Conservation (phyloP, 2,797 vertebrate species). For the Neostethus bicornis region DNA sequence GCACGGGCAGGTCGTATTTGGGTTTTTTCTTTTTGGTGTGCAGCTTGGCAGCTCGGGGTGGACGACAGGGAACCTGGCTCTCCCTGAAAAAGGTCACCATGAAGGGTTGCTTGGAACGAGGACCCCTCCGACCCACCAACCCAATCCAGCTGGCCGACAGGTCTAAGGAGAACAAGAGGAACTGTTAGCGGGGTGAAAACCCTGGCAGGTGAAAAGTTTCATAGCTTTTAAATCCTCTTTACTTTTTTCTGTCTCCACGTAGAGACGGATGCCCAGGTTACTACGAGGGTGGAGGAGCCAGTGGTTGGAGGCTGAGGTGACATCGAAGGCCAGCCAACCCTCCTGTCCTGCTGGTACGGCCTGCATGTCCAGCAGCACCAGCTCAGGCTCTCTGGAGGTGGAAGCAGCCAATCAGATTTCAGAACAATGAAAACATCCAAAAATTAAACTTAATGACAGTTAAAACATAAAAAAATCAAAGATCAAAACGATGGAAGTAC, state of each 20-base stretch:
- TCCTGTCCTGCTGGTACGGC: slow-evolving; percentile 87
- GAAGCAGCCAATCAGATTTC: background rate
- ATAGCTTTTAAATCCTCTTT: slow-evolving; percentile 12
- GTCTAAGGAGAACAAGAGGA: slow-evolving; percentile 67
- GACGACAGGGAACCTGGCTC: slow-evolving; percentile 79
- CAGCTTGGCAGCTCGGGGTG: slow-evolving; percentile 80
- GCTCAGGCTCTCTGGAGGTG: slow-evolving; percentile 86
- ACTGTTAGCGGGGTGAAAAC: too few relatives aligned
- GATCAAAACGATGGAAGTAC: too few relatives aligned
- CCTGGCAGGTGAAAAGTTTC: too few relatives aligned
- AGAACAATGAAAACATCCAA: too few relatives aligned
- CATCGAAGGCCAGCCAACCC: slow-evolving; percentile 94
- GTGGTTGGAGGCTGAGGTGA: slow-evolving; percentile 90
- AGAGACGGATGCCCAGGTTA: slow-evolving; percentile 92
- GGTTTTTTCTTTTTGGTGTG: slow-evolving; percentile 80
- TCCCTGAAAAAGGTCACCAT: slow-evolving; percentile 96
- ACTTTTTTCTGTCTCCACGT: slow-evolving; percentile 93
- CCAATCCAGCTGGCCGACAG: slow-evolving; percentile 89
- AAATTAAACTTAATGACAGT: background rate
- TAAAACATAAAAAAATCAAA: background rate
- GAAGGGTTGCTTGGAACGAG: slow-evolving; percentile 93
- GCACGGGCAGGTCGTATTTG: slow-evolving; percentile 85
- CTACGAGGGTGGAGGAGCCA: slow-evolving; percentile 87
- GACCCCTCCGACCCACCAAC: slow-evolving; percentile 87
- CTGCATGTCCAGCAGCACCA: slow-evolving; percentile 93